Percentiles rank a stretch among this genome's conserved stretches.
Evolutionary conservation across 2,113 vertebrate genomes (phyloP).

Genomic region (Recurvirostra avosetta): DNA sequence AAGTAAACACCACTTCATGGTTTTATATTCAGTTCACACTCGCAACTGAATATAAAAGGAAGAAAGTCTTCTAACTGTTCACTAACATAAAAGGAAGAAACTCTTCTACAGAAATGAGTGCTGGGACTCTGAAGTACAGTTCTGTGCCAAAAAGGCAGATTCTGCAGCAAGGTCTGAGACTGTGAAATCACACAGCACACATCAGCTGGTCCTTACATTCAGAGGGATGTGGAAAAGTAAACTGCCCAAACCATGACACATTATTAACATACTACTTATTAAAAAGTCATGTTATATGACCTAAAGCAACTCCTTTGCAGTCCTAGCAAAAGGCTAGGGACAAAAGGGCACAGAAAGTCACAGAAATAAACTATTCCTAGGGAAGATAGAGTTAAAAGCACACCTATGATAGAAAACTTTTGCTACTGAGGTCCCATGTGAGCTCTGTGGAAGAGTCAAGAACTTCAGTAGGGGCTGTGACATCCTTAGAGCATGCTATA

Average conservation of each 20-base stretch:
- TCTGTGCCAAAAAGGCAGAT: background rate
- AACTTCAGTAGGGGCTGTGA: background rate
- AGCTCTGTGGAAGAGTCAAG: background rate
- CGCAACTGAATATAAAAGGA: background rate
- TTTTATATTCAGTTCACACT: conserved; percentile 23
- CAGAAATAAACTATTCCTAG: background rate
- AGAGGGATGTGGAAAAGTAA: background rate
- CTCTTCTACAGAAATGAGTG: background rate
- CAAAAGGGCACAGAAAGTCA: background rate
- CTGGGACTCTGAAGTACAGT: background rate
- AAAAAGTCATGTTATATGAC: background rate
- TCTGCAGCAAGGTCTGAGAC: background rate
- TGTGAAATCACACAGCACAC: background rate
- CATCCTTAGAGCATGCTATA: background rate
- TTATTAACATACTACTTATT: background rate
- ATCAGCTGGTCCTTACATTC: background rate
- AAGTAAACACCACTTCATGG: background rate
- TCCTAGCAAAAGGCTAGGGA: background rate
- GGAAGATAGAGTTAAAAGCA: background rate
- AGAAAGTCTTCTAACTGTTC: background rate
- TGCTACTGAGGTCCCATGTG: background rate
- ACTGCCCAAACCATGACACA: background rate
- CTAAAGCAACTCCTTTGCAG: background rate
- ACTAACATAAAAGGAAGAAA: conserved; percentile 20
- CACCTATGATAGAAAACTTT: background rate